Evolutionary conservation across 1,140 invertebrate species (phyloP), one percentile per base, ranked within the genome.

Genomic region (Tetraneura akinire): DNA sequence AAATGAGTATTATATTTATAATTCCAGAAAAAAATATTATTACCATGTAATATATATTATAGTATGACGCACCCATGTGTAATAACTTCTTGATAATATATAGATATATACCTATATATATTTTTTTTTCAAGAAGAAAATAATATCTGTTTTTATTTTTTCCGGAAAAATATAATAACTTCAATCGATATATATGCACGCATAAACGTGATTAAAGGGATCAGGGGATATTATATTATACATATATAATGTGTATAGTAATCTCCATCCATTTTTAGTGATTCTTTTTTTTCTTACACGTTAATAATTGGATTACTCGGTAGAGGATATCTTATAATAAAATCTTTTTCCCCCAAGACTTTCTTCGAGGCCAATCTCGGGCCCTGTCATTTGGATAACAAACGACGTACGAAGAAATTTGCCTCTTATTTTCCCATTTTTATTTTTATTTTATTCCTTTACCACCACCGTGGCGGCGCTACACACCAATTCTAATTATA

Each of bases 341-440:
- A 78, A 78, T 78, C 53, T 78, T 78, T 78, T 78, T 78, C 74
- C 74, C 74, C 74, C n/a, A 78, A 78, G 74, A 78, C 74, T 78
- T 42, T 29, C 23, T 51, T 23, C 68, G 68, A 23, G 68, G 51
- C 74, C 74, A 78, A 78, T 78, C 55, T 78, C 74, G 74, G 74
- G 74, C 74, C 74, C 74, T 78, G 74, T 78, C 74, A 78, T 78
- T 78, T 78, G 74, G 74, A 78, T 78, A 78, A 78, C 74, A 78
- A 78, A 78, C 74, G 74, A 78, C 53, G 73, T 62, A 78, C 74
- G 55, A 62, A 78, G 74, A 78, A 78, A 78, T 78, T 78, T 60
- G 74, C 74, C 47, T 71, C 68, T 71, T 71, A 45, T 51, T 51
- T 78, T 78, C 53, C 74, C 55, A 45, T 76, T 76, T 76, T 78